Conservation (phyloP, 2,888 invertebrate species). For the Amphimallon solstitiale region DNA sequence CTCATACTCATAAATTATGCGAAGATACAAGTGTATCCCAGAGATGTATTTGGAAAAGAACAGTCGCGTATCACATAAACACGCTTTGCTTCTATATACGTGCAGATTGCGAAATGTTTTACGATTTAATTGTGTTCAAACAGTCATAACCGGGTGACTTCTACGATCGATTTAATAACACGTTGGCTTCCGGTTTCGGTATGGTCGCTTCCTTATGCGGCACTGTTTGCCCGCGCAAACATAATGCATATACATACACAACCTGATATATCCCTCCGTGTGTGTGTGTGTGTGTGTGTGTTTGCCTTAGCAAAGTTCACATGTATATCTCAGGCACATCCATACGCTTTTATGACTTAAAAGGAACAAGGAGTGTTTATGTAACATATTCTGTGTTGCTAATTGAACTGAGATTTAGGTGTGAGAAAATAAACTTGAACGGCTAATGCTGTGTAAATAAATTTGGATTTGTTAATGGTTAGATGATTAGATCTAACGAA, state of each 20-base stretch:
- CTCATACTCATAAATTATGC: too few relatives aligned
- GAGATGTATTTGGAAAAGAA: neutral
- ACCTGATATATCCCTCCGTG: too few relatives aligned
- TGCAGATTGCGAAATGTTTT: neutral
- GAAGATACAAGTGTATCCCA: neutral
- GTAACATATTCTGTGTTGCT: constrained; percentile 1
- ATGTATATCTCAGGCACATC: too few relatives aligned
- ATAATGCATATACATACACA: too few relatives aligned
- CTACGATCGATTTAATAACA: neutral
- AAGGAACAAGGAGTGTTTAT: too few relatives aligned
- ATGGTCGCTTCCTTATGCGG: neutral
- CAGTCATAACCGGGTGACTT: constrained; percentile 9
- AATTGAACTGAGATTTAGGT: neutral
- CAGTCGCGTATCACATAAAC: neutral
- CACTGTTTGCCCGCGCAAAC: neutral
- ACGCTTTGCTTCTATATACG: neutral
- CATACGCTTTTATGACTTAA: too few relatives aligned
- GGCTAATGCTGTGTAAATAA: neutral
- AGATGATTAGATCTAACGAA: too few relatives aligned
- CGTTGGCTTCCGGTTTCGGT: constrained; percentile 15
- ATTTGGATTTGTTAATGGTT: too few relatives aligned
- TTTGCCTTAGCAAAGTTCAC: too few relatives aligned
- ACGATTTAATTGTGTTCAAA: neutral
- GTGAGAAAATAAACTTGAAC: neutral
- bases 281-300: too few relatives aligned